phyloP scores from a whole-genome alignment of 2,797 vertebrate species.

The Rhinogobio ventralis region DNA sequence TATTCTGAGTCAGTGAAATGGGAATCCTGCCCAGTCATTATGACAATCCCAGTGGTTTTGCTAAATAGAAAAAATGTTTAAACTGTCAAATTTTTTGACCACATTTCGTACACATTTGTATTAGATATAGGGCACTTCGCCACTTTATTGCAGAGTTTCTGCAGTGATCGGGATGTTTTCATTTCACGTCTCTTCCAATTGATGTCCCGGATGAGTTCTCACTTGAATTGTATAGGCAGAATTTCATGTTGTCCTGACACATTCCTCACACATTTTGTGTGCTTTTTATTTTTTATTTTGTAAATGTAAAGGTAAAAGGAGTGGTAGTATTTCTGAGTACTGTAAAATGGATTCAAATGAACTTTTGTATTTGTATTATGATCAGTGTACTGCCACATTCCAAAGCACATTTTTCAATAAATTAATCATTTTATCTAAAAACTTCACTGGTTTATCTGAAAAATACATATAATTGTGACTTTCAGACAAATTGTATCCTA shows the following conservation, averaged over 20 bases:
- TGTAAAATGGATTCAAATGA: neutral
- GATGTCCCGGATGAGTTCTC: neutral
- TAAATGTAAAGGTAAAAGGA: neutral
- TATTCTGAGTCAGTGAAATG: neutral
- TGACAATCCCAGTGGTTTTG: constrained; percentile 52
- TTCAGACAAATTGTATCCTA: neutral
- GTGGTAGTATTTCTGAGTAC: neutral
- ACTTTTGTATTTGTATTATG: constrained; percentile 35
- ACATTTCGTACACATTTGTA: constrained; percentile 51
- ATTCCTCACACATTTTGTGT: constrained; percentile 10
- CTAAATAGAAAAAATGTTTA: constrained; percentile 1
- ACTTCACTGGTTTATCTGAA: neutral
- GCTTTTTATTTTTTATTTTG: neutral
- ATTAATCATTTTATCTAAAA: constrained; percentile 22
- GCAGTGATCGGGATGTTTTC: constrained; percentile 46
- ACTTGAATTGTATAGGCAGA: constrained; percentile 11
- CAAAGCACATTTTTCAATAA: constrained; percentile 56
- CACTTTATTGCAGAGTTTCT: constrained; percentile 72
- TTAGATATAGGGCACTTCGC: constrained; percentile 63
- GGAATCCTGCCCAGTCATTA: constrained; percentile 32
- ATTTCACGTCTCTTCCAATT: neutral
- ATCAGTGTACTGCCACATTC: constrained; percentile 39
- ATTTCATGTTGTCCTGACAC: neutral
- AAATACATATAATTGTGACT: neutral
- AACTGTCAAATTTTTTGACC: constrained; percentile 6